Base-by-base conservation (phyloP, 2,113 vertebrate genomes). In the Rana temporaria region DNA sequence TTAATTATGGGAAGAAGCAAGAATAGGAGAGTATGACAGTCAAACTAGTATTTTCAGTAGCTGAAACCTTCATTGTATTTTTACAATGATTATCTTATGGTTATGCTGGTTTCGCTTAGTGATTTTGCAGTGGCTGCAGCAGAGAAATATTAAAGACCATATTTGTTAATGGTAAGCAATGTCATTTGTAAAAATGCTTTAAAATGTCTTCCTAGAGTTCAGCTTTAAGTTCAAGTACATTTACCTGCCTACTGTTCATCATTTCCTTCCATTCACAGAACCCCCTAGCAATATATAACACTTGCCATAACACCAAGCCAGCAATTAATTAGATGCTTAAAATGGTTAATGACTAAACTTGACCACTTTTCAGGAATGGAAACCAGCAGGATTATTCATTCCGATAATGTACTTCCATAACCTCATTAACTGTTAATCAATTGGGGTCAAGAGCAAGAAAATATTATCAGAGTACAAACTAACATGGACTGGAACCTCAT, bases 391-490 rank as follows among this genome's bases (percentile, higher is more conserved):
- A 81, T 53, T 32, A 72, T 30, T 52, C 32, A 70, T 71, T 63
- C 56, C 32, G 24, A 32, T 64, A 73, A 72, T 73, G 68, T 55
- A 64, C 68, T 64, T 34, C 19, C 48, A 81, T 56, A 59, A 81
- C 68, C 59, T 81, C 68, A 81, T 81, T 81, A 81, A 55, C 34
- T 30, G 55, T 72, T 81, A 73, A 81, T 81, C 79, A 73, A 72
- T 81, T 64, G 34, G 22, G 68, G 79, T 64, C 59, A 53, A 20
- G 32, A 52, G 22, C 59, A 17, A 20, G 34, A 72, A 59, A 55
- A 64, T 22, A 70, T 53, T 53, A 63, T 72, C 56, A 81, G 38
- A 55, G 19, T 38, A 30, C 59, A 48, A 17, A 20, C 56, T 68
- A 63, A 80, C 26, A 6, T 42, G 14, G 70, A 81, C 57, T 34